Evolutionary conservation across 2,113 vertebrate genomes (phyloP), one percentile per base, ranked within the genome.

Genomic region (Thamnaconus septentrionalis): DNA sequence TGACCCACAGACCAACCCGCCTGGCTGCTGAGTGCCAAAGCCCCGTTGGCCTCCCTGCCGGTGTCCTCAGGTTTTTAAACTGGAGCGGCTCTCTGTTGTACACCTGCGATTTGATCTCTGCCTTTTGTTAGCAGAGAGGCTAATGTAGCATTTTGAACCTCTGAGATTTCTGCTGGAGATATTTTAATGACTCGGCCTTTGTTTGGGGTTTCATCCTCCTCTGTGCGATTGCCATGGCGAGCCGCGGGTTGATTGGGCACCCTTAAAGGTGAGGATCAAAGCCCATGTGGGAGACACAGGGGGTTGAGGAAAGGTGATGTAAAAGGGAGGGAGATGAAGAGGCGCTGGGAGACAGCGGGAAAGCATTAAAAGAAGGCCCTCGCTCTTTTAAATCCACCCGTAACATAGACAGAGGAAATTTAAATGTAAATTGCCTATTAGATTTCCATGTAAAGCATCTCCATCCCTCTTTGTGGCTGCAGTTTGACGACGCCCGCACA

Each of bases 381-480:
- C 78, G 87, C 84, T 84, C 87, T 85, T 89, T 88, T 88, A 87
- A 89, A 89, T 88, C 80, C 82, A 75, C 64, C 75, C 69, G 46
- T 88, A 86, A 87, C 74, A 78, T 80, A 87, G 61, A 84, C 81
- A 81, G 85, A 87, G 75, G 76, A 89, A 88, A 91, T 91, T 86
- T 85, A 90, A 90, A 91, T 92, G 86, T 86, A 92, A 92, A 91
- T 92, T 87, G 87, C 85, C 89, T 87, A 85, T 90, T 91, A 90
- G 87, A 85, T 82, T 86, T 85, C 84, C 82, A 77, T 83, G 82
- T 88, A 87, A 90, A 86, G 89, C 80, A 84, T 87, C 60, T 76
- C 81, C 70, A 78, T 85, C 76, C 73, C 63, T 76, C 77, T 83
- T 86, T 89, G 82, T 75, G 67, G 68, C 78, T 76, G 67, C 64